phyloP scores from a whole-genome alignment of 2,113 vertebrate genomes.

The Odocoileus virginianus region DNA sequence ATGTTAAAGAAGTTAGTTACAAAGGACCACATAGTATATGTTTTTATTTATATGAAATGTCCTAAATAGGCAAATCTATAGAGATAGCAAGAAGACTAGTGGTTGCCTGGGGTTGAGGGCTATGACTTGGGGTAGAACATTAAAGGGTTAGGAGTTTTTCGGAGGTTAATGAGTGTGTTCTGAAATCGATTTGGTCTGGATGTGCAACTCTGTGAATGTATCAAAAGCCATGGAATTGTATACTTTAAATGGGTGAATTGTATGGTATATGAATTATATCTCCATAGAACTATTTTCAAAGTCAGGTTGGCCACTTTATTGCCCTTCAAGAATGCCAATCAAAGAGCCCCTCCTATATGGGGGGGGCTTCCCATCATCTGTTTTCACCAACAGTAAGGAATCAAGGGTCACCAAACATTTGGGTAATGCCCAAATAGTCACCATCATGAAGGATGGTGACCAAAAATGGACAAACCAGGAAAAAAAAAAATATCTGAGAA shows the following conservation, averaged over 20 bases:
- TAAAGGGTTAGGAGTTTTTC: neutral
- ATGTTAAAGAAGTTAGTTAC: slow-evolving; percentile 5
- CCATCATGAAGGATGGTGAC: neutral
- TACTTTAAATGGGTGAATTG: neutral
- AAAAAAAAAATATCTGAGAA: neutral
- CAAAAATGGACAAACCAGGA: neutral
- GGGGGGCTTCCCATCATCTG: neutral
- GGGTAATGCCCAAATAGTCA: neutral
- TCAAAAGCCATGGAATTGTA: neutral
- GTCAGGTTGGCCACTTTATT: neutral
- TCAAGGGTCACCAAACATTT: neutral
- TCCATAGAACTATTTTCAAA: neutral
- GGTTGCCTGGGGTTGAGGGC: neutral
- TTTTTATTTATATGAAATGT: neutral
- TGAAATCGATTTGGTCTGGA: neutral
- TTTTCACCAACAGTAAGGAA: neutral
- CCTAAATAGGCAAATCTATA: neutral
- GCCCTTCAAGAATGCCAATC: neutral
- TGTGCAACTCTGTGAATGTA: neutral
- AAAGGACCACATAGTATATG: neutral
- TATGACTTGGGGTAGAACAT: neutral
- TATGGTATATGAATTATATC: neutral
- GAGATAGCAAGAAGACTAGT: neutral
- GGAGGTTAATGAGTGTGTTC: neutral
- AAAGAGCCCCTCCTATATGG: neutral